These are phyloP conservation scores for Huso huso DNA, from an alignment of 2,797 vertebrate species.

Conservation along the genomic window DNA sequence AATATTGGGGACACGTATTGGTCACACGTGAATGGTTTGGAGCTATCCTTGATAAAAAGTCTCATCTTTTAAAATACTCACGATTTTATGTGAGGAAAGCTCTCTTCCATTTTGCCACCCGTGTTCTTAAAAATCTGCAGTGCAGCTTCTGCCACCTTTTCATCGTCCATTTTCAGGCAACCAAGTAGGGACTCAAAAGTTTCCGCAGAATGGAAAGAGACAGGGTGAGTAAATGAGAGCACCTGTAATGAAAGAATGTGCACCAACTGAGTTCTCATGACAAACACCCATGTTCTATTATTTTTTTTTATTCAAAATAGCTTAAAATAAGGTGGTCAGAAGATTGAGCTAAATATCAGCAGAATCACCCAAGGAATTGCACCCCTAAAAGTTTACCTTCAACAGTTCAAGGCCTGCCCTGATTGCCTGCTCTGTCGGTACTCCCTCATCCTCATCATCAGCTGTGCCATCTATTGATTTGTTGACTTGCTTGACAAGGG, in stretches of 20 bases:
- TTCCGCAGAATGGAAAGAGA: slow-evolving; percentile 97
- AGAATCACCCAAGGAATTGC: not conserved
- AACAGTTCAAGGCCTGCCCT: slow-evolving; percentile 91
- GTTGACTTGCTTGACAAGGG: slow-evolving; percentile 93
- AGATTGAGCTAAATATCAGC: not conserved
- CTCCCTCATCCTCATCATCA: slow-evolving; percentile 94
- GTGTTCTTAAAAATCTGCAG: slow-evolving; percentile 98
- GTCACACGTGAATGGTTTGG: too few relatives aligned
- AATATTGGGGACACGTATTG: too few relatives aligned
- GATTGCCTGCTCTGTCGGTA: slow-evolving; percentile 90
- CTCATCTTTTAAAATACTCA: slow-evolving; percentile 47
- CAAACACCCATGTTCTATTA: too few relatives aligned
- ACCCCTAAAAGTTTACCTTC: slow-evolving; percentile 61
- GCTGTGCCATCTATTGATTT: slow-evolving; percentile 96
- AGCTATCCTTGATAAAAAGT: too few relatives aligned
- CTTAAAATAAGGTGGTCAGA: too few relatives aligned
- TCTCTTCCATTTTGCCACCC: slow-evolving; percentile 90
- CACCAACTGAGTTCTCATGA: too few relatives aligned
- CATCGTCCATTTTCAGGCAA: slow-evolving; percentile 97
- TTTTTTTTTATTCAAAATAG: too few relatives aligned
- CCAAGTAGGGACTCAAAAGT: slow-evolving; percentile 94
- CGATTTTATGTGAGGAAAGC: slow-evolving; percentile 96
- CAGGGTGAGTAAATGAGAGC: slow-evolving; percentile 94
- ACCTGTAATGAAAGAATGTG: slow-evolving; percentile 57
- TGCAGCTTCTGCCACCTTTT: slow-evolving; percentile 95